Evolutionary conservation across 1,140 invertebrate species (phyloP).

Genomic region (Ephestia elutella): DNA sequence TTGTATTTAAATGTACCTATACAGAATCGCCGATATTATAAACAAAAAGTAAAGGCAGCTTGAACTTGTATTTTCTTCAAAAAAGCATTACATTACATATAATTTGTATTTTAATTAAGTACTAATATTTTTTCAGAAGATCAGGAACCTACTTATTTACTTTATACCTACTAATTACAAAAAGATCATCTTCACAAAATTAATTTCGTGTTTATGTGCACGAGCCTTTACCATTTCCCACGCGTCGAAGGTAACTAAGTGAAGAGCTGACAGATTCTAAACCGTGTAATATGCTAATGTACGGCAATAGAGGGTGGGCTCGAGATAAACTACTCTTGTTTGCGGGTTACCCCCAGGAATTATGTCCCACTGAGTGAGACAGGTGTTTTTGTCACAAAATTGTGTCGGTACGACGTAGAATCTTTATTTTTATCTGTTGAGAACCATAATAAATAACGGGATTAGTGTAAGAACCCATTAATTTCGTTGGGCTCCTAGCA

Average conservation of each 20-base stretch:
- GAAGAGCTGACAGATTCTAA: not conserved
- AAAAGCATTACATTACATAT: too few relatives aligned
- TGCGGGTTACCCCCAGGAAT: not conserved
- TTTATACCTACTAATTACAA: too few relatives aligned
- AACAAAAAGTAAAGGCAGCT: too few relatives aligned
- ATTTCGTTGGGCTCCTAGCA: not conserved
- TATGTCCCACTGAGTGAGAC: constrained; percentile 6
- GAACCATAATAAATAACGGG: constrained; percentile 4
- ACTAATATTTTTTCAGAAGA: too few relatives aligned
- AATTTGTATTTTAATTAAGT: too few relatives aligned
- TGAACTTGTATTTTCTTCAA: too few relatives aligned
- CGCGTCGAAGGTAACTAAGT: not conserved
- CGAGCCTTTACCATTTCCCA: not conserved
- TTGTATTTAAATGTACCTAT: too few relatives aligned
- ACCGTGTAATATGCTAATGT: not conserved
- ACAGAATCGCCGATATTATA: too few relatives aligned
- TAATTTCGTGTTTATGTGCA: not conserved
- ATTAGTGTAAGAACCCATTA: constrained; percentile 6
- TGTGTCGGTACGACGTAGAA: not conserved
- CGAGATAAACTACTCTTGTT: constrained; percentile 1
- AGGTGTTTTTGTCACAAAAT: constrained; percentile 7
- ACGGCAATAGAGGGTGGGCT: not conserved
- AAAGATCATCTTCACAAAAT: too few relatives aligned
- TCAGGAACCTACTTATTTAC: too few relatives aligned
- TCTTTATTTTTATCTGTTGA: constrained; percentile 8